Conservation (phyloP, 1,140 invertebrate species). For the Drosophila bipectinata region DNA sequence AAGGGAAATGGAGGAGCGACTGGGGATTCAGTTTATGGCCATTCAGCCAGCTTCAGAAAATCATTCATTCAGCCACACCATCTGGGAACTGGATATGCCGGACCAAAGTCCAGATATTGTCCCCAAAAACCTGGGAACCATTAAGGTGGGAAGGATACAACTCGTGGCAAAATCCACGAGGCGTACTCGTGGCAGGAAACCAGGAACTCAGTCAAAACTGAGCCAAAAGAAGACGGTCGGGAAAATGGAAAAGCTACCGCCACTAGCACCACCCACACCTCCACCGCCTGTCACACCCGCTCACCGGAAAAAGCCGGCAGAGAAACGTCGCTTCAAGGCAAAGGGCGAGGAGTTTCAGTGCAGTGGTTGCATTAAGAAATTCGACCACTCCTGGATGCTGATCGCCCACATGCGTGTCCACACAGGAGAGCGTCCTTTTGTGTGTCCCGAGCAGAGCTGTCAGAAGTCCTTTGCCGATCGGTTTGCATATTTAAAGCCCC, state of each 20-base stretch:
- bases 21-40: constrained; percentile 44
- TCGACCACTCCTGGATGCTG: constrained; percentile 88
- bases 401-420: constrained; percentile 88
- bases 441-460: constrained; percentile 87
- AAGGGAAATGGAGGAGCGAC: constrained; percentile 46
- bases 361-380: constrained; percentile 85
- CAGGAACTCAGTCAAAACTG: background rate
- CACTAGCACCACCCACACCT: background rate
- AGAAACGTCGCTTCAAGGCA: constrained; percentile 28
- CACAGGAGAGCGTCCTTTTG: constrained; percentile 89
- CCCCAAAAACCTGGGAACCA: background rate
- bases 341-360: constrained; percentile 78
- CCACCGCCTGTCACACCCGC: background rate
- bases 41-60: constrained; percentile 3
- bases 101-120: background rate
- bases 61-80: constrained; percentile 53
- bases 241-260: background rate
- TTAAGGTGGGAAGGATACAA: constrained; percentile 41
- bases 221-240: background rate
- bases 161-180: constrained; percentile 13
- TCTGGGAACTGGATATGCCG: constrained; percentile 53
- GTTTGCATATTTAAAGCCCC: constrained; percentile 67
- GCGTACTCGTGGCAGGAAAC: background rate
- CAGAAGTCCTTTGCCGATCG: constrained; percentile 90
- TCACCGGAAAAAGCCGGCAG: constrained; percentile 32